A percentile compares a stretch with the other conserved stretches of the same genome.
phyloP scores from a whole-genome alignment of 2,113 vertebrate genomes.

The Gadus macrocephalus region DNA sequence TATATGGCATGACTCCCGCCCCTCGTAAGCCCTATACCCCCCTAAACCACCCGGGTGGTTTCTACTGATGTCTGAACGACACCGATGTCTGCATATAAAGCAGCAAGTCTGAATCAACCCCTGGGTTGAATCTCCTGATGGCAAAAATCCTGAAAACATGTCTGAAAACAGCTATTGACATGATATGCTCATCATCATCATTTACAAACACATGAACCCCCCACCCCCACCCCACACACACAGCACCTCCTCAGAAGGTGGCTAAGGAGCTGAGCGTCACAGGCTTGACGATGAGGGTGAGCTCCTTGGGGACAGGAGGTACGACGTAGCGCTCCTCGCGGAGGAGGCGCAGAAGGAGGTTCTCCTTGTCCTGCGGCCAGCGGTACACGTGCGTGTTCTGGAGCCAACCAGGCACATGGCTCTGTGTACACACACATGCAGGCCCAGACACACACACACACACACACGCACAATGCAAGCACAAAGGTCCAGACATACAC shows the following conservation, averaged over 20 bases:
- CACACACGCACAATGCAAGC: too few relatives aligned
- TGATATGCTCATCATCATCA: neutral
- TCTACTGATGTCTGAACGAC: too few relatives aligned
- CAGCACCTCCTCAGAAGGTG: neutral
- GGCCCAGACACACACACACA: neutral
- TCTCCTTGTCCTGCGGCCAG: constrained; percentile 83
- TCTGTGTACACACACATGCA: constrained; percentile 55
- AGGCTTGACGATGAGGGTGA: constrained; percentile 76
- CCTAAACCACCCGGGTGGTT: too few relatives aligned
- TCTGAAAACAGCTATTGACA: neutral
- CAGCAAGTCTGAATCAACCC: too few relatives aligned
- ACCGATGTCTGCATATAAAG: too few relatives aligned
- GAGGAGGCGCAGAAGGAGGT: constrained; percentile 82
- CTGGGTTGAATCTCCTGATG: too few relatives aligned
- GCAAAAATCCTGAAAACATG: too few relatives aligned
- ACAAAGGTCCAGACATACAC: too few relatives aligned
- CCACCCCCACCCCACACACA: neutral
- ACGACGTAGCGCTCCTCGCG: constrained; percentile 80
- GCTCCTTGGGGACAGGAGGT: constrained; percentile 80
- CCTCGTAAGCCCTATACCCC: too few relatives aligned
- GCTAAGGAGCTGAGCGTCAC: constrained; percentile 6
- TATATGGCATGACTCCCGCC: too few relatives aligned
- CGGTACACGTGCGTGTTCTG: constrained; percentile 84
- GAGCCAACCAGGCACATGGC: constrained; percentile 85
- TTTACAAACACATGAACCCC: neutral